Evolutionary conservation across 1,140 invertebrate genomes (phyloP), one percentile per base, ranked within the genome.

Genomic region (Drosophila miranda): DNA sequence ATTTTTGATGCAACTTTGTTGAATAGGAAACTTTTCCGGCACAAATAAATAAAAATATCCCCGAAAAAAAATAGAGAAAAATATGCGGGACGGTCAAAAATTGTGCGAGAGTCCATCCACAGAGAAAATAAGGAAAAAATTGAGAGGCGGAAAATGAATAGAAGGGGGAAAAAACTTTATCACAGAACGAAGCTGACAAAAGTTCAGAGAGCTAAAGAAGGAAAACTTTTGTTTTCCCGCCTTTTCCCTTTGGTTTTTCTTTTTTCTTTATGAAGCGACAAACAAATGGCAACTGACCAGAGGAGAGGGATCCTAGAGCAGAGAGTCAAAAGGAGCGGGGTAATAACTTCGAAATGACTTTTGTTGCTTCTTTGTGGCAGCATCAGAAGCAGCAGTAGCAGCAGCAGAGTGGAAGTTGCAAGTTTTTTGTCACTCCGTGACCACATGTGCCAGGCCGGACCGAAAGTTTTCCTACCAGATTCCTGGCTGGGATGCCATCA

Each of bases 341-440:
- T 87, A 87, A 87, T 87, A 86, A 86, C 81, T 87, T 87, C 66
- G 75, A 58, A 86, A 86, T 86, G 82, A 86, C 82, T 86, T 86
- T 82, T 87, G 81, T 82, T 81, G 82, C 62, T 86, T 81, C 78
- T 69, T 68, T 68, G 66, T 56, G 78, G 79, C 76, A 78, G 82
- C 69, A 19, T 19, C 19, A 19, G 26, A 7, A 52, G 44, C 16
- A 51, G 34, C 38, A 21, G 53, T 14, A 11, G 9, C 9, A 34
- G 30, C 42, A 26, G 54, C 16, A 16, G 42, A 16, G 59, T 53
- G 44, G 44, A 62, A 67, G 60, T 57, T 74, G 59, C 50, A 34
- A 80, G 60, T 74, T 57, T 63, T 72, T 84, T 66, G 30, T 16
- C 45, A 60, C 66, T 70, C 64, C 77, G 67, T 78, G 82, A 78